Evolutionary conservation across 2,797 vertebrate genomes (phyloP).

Genomic region (Eupleurogrammus muticus): DNA sequence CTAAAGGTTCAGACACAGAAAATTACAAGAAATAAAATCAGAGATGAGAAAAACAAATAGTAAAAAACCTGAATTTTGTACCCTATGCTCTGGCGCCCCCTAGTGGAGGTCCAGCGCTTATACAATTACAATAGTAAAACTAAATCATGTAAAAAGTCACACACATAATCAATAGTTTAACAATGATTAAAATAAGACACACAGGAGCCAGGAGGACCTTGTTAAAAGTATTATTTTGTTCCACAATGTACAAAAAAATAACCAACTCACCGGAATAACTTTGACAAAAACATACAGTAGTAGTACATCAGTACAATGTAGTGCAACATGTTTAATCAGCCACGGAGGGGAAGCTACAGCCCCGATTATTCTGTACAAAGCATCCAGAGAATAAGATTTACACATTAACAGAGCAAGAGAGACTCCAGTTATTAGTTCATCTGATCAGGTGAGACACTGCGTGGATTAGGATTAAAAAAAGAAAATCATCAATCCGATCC

Average conservation of each 20-base stretch:
- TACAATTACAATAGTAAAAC: background rate
- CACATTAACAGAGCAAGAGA: slow-evolving; percentile 20
- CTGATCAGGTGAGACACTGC: background rate
- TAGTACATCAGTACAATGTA: slow-evolving; percentile 55
- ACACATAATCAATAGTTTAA: background rate
- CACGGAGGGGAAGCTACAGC: slow-evolving; percentile 49
- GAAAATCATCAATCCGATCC: background rate
- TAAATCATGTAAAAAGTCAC: background rate
- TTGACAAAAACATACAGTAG: slow-evolving; percentile 50
- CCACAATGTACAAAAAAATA: slow-evolving; percentile 46
- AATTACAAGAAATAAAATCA: no score
- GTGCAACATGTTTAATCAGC: slow-evolving; percentile 63
- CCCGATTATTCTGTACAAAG: slow-evolving; percentile 40
- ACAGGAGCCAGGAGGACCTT: slow-evolving; percentile 25
- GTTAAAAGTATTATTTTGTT: slow-evolving; percentile 71
- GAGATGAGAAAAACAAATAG: no score
- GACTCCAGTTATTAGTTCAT: background rate
- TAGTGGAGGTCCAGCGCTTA: no score
- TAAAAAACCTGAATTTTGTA: no score
- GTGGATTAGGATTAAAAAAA: background rate
- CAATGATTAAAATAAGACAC: slow-evolving; percentile 26
- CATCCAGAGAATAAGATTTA: slow-evolving; percentile 52
- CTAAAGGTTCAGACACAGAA: no score
- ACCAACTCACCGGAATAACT: slow-evolving; percentile 40
- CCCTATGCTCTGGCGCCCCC: no score